Conservation (phyloP, 2,888 invertebrate genomes). For the Hirudinaria manillensis region DNA sequence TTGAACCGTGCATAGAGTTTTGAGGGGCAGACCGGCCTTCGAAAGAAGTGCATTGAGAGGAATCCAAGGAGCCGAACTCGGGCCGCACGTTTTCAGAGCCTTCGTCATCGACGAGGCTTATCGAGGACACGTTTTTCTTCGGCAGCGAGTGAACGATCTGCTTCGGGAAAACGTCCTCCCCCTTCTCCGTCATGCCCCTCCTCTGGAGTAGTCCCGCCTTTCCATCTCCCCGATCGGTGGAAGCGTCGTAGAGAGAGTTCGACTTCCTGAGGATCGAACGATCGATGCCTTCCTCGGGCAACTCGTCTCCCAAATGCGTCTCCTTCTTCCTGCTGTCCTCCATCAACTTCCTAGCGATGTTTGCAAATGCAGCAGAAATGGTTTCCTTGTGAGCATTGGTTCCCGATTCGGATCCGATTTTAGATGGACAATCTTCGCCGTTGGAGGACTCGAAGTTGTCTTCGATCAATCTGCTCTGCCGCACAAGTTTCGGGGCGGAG, state of each 20-base stretch:
- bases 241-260: background rate
- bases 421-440: background rate
- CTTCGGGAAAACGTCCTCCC: constrained; percentile 4
- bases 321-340: background rate
- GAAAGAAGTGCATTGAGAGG: background rate
- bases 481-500: background rate
- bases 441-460: background rate
- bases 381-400: too few species aligned
- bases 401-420: background rate
- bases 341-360: background rate
- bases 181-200: constrained; percentile 17
- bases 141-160: background rate
- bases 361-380: too few species aligned
- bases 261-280: background rate
- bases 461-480: constrained; percentile 6
- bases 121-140: background rate
- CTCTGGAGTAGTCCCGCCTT: background rate
- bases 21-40: background rate
- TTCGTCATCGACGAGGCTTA: background rate
- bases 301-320: background rate
- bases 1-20: background rate
- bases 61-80: background rate
- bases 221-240: background rate
- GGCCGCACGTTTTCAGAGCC: background rate
- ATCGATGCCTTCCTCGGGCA: background rate